A percentile compares a stretch with the other conserved stretches of the same genome.
These are phyloP conservation scores for Toxostoma redivivum DNA, from an alignment of 2,113 vertebrate genomes.

Conservation along the genomic window DNA sequence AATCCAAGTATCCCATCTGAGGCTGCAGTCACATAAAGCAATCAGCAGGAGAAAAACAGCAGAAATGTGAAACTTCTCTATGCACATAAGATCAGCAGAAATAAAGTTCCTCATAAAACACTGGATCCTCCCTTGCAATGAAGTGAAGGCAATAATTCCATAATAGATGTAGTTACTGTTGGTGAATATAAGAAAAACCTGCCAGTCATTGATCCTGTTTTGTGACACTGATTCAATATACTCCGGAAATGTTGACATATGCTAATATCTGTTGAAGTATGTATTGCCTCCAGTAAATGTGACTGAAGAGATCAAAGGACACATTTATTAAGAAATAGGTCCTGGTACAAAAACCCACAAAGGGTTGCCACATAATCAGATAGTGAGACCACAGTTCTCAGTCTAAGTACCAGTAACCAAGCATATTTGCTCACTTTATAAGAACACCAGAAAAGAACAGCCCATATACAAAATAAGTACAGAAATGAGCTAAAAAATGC, in stretches of 20 bases:
- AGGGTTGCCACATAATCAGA: not conserved
- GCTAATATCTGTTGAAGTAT: not conserved
- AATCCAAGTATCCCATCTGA: not conserved
- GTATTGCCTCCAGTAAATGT: not conserved
- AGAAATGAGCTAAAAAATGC: not conserved
- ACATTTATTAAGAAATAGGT: not conserved
- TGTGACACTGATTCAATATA: not conserved
- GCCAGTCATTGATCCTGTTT: not conserved
- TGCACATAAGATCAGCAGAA: not conserved
- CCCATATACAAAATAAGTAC: not conserved
- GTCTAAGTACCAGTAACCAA: not conserved
- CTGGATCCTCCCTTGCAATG: not conserved
- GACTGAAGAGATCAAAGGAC: not conserved
- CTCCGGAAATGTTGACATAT: not conserved
- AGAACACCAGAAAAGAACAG: not conserved
- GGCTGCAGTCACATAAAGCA: not conserved
- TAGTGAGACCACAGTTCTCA: not conserved
- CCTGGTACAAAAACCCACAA: not conserved
- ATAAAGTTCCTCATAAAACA: not conserved
- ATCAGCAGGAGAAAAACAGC: not conserved
- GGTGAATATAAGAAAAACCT: not conserved
- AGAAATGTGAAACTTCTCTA: not conserved
- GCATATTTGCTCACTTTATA: not conserved
- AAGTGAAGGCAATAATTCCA: not conserved
- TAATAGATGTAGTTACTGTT: not conserved